phyloP scores from a whole-genome alignment of 2,797 vertebrate species.

The Schizopygopsis pylzovi region DNA sequence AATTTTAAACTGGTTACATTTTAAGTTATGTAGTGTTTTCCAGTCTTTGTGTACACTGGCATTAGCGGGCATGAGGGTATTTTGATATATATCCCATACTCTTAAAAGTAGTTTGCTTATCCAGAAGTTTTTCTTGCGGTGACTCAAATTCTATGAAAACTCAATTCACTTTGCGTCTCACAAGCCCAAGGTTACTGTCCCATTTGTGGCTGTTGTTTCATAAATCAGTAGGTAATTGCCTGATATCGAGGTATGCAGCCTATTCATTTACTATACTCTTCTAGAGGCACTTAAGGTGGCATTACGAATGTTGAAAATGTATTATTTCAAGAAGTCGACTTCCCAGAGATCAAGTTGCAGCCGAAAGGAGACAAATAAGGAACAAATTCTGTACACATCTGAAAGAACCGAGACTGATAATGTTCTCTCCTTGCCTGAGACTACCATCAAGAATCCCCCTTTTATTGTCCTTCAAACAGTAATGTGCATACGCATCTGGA shows the following conservation, averaged over 20 bases:
- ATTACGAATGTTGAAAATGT: constrained; percentile 75
- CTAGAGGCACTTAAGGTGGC: constrained; percentile 74
- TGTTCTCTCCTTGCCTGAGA: constrained; percentile 46
- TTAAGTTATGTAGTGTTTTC: neutral
- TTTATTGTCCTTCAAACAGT: constrained; percentile 34
- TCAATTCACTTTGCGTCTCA: constrained; percentile 31
- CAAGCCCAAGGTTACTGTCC: constrained; percentile 70
- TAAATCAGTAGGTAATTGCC: constrained; percentile 78
- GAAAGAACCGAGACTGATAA: constrained; percentile 48
- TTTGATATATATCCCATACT: neutral
- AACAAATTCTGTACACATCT: constrained; percentile 25
- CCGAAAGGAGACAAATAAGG: constrained; percentile 48
- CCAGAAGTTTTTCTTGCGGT: neutral
- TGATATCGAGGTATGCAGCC: constrained; percentile 72
- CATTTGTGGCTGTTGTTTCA: constrained; percentile 70
- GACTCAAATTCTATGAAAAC: constrained; percentile 17
- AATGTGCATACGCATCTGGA: constrained; percentile 52
- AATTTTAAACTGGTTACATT: too few relatives aligned
- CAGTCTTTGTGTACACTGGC: neutral
- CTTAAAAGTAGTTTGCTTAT: neutral
- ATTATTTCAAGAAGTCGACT: constrained; percentile 74
- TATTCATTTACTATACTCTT: constrained; percentile 74
- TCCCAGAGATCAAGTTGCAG: constrained; percentile 49
- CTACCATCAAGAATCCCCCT: constrained; percentile 49
- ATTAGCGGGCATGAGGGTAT: neutral